Evolutionary conservation across 2,113 vertebrate genomes (phyloP).

Genomic region (Cyanistes caeruleus): DNA sequence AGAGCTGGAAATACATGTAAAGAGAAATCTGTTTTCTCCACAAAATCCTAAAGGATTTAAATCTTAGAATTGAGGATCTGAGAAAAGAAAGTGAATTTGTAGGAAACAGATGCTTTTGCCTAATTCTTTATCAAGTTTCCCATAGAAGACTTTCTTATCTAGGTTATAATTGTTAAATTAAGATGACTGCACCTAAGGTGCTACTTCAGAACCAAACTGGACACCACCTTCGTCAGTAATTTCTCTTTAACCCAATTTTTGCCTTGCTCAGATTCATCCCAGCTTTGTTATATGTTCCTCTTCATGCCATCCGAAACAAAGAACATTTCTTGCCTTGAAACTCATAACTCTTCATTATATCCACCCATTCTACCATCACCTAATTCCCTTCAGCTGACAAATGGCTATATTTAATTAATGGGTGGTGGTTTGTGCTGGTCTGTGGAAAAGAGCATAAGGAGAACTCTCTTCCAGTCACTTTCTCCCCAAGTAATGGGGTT

Average conservation of each 20-base stretch:
- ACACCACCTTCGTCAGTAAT: background rate
- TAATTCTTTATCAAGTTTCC: background rate
- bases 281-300: background rate
- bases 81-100: background rate
- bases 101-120: background rate
- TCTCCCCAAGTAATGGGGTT: background rate
- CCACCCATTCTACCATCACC: background rate
- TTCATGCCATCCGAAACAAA: background rate
- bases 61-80: background rate
- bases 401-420: background rate
- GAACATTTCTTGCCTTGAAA: background rate
- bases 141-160: background rate
- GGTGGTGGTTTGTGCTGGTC: background rate
- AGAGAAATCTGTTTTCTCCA: background rate
- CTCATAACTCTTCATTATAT: background rate
- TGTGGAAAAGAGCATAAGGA: background rate
- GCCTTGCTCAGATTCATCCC: background rate
- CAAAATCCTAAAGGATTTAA: background rate
- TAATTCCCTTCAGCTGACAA: background rate
- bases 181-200: background rate
- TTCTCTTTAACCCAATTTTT: background rate
- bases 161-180: background rate
- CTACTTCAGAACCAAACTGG: background rate
- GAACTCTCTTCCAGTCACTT: background rate
- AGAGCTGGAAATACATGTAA: background rate